Base-by-base conservation (phyloP, 2,797 vertebrate genomes). In the Tenualosa ilisha region DNA sequence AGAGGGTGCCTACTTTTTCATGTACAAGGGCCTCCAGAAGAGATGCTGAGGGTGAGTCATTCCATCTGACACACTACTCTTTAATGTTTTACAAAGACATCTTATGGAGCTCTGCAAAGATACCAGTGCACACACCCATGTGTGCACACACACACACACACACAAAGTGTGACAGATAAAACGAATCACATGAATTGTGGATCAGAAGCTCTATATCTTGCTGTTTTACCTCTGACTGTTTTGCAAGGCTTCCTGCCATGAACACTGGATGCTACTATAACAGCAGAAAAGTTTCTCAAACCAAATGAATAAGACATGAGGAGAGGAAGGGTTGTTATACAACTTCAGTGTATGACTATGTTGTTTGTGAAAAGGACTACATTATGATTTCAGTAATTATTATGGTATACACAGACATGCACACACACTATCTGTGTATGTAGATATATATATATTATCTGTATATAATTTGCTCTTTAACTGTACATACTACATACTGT, bases 141-240 rank as follows among this genome's bases (percentile, higher is more conserved):
- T 26, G 22, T 13, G 59, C 37, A 61, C 53, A 81, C 37, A 26
- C n/a, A 15, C 81, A 51, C 54, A 6, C 31, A 51, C 37, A 4
- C 13, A 72, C 7, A 51, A 12, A 15, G 37, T 72, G 4, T 37
- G 63, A 68, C 37, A 75, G 31, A 75, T 75, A 79, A 20, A 79
- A 22, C 7, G 20, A 46, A 79, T 79, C 2, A 20, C 5, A 20
- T 79, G 37, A 79, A 79, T 79, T 79, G 37, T 43, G 37, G 37
- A 79, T 79, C 72, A 79, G 72, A 37, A 79, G 72, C 37, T 75
- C 68, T 15, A 37, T 75, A 40, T 75, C 68, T 75, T 75, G 68
- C 68, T 46, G 72, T 43, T 79, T 46, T 79, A 79, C 72, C 72
- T 79, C 72, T 79, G 40, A 43, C 37, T 43, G 40, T 79, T 43